Conservation (phyloP, 2,797 vertebrate species). For the Microhierax caerulescens region DNA sequence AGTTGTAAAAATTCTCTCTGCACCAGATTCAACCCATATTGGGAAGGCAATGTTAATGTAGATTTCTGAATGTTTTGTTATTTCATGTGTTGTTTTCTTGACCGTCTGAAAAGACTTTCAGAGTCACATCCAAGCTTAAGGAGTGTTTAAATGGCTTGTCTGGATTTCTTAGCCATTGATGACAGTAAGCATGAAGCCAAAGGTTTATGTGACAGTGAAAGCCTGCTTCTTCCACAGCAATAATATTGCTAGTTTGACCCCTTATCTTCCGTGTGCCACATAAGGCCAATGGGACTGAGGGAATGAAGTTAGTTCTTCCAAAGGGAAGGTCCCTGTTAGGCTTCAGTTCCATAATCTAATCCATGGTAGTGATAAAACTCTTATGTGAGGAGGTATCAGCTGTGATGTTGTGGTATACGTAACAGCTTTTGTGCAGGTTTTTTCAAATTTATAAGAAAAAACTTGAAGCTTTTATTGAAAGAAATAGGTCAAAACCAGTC, state of each 20-base stretch:
- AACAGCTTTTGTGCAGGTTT: neutral
- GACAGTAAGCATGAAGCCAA: neutral
- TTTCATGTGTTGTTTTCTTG: conserved; percentile 3
- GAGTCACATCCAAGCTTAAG: neutral
- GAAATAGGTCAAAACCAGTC: neutral
- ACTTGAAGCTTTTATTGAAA: neutral
- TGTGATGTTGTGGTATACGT: neutral
- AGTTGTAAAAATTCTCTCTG: neutral
- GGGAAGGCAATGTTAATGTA: neutral
- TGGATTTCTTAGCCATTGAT: neutral
- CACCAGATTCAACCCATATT: neutral
- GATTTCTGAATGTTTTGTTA: neutral
- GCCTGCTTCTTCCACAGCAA: neutral
- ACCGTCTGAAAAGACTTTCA: neutral
- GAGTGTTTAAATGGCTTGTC: neutral
- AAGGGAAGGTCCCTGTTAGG: neutral
- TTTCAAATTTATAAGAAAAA: neutral
- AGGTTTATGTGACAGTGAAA: neutral
- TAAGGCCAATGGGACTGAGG: neutral
- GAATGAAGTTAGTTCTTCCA: neutral
- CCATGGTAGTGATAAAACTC: neutral
- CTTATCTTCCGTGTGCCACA: neutral
- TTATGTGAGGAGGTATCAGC: neutral
- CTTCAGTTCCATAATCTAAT: neutral
- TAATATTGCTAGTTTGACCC: neutral